These are phyloP conservation scores for Pomatorhinus ruficollis DNA, from an alignment of 2,113 vertebrate species.

Conservation along the genomic window DNA sequence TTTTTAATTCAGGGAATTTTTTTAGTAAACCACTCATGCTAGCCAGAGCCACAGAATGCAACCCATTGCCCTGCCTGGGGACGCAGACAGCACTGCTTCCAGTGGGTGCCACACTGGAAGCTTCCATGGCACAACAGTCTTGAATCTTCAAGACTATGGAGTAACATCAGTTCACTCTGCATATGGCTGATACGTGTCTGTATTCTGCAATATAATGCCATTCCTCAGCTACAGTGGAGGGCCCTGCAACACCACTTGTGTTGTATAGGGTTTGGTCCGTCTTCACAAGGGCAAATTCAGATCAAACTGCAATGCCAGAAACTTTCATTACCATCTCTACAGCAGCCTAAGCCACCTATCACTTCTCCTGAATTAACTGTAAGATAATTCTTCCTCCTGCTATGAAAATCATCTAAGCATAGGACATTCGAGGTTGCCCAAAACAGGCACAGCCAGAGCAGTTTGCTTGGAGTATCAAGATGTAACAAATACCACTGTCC, in stretches of 20 bases:
- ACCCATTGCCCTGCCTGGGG: background rate
- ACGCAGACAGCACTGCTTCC: background rate
- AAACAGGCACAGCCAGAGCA: background rate
- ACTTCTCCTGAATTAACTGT: background rate
- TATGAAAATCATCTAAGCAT: background rate
- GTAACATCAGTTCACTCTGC: background rate
- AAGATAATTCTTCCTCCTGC: background rate
- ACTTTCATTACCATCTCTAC: background rate
- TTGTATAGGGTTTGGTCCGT: background rate
- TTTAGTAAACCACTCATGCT: background rate
- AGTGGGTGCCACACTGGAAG: background rate
- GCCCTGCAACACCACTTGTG: background rate
- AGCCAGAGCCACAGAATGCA: background rate
- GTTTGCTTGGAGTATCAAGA: background rate
- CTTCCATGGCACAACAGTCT: background rate
- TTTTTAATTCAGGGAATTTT: background rate
- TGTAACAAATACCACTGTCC: background rate
- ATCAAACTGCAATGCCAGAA: background rate
- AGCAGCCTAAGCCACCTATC: background rate
- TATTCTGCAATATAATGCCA: background rate
- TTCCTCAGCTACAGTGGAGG: background rate
- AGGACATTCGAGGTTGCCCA: background rate
- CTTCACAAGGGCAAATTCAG: background rate
- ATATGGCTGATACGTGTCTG: fast-evolving
- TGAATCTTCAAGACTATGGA: background rate